These are phyloP conservation scores for Vesta saturnalis DNA, from an alignment of 2,888 invertebrate genomes.

Conservation along the genomic window DNA sequence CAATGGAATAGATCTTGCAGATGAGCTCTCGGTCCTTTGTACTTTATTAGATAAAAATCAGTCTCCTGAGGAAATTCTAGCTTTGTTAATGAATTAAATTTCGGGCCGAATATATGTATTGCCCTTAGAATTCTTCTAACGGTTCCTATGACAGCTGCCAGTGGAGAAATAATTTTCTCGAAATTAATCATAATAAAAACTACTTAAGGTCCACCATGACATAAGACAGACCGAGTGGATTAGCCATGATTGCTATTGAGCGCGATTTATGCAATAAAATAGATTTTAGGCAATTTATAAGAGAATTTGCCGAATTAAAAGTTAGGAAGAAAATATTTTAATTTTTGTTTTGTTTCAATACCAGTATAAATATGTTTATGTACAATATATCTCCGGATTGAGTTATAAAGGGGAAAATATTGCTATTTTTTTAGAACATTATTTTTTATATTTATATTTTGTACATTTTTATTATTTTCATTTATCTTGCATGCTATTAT, in stretches of 20 bases:
- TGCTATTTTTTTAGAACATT: too few species aligned
- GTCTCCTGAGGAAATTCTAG: slow-evolving; percentile 4
- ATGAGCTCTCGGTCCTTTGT: slow-evolving; percentile 25
- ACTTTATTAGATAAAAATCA: slow-evolving; percentile 23
- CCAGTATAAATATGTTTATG: too few species aligned
- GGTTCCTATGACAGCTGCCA: slow-evolving; percentile 18
- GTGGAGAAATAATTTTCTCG: slow-evolving; percentile 36
- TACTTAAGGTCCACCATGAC: slow-evolving; percentile 33
- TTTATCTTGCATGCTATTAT: too few species aligned
- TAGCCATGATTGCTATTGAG: slow-evolving; percentile 34
- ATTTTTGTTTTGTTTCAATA: too few species aligned
- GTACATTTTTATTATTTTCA: too few species aligned
- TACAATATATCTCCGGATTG: too few species aligned
- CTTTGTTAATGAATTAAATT: slow-evolving; percentile 19
- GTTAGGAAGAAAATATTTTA: too few species aligned
- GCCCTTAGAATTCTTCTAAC: slow-evolving; percentile 21
- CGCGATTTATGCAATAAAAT: slow-evolving; percentile 15
- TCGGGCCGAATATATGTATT: too few species aligned
- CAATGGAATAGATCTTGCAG: slow-evolving; percentile 30
- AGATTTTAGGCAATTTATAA: too few species aligned
- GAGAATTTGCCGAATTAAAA: too few species aligned
- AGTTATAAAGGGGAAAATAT: too few species aligned
- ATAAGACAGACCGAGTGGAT: slow-evolving; percentile 27
- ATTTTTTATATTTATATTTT: too few species aligned
- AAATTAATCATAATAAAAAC: slow-evolving; percentile 43